Evolutionary conservation across 2,888 invertebrate genomes (phyloP), one percentile per base, ranked within the genome.

Genomic region (Germaria angustata): DNA sequence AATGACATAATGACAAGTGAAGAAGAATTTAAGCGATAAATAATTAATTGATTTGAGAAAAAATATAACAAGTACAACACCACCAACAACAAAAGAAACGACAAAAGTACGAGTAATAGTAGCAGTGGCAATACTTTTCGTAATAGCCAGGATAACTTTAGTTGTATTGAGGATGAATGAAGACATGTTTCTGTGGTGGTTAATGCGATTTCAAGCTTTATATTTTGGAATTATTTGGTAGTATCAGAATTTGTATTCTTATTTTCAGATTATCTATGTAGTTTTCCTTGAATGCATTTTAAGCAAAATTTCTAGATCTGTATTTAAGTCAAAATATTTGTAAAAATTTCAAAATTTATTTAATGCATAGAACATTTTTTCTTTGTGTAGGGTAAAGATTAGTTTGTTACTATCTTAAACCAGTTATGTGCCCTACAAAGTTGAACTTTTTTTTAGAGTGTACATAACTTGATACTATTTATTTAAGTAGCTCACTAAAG

Each of bases 1-100:
- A 90, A 89, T 89, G 90, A 88, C 90, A 89, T 88, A 89, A 89
- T 89, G 90, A 89, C 90, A 90, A 89, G 90, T 88, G 89, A 87
- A 87, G 88, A 88, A 88, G 90, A 88, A 89, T 89, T 90, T 89
- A 89, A 90, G 90, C 88, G 89, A 90, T 89, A 90, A 89, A 90
- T 89, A 89, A 89, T 89, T 89, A 89, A 89, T 89, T 90, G 89
- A 89, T 90, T 90, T 89, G 87, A 88, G 75, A 69, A 78, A 81
- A 76, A 84, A 82, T 79, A 71, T 82, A 61, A 76, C 82, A 82
- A 79, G 66, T 71, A 71, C 65, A 79, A 46, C 57, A 59, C 51
- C 72, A 77, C 8, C 22, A 39, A 65, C 51, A 51, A 36, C 65
- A 44, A 66, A 51, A 72, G 20, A 55, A 68, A 68, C 24, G 57